A percentile compares a stretch with the other conserved stretches of the same genome.
These are phyloP conservation scores for Rhimphoctona megacephalus DNA, from an alignment of 2,888 invertebrate genomes.

Conservation along the genomic window DNA sequence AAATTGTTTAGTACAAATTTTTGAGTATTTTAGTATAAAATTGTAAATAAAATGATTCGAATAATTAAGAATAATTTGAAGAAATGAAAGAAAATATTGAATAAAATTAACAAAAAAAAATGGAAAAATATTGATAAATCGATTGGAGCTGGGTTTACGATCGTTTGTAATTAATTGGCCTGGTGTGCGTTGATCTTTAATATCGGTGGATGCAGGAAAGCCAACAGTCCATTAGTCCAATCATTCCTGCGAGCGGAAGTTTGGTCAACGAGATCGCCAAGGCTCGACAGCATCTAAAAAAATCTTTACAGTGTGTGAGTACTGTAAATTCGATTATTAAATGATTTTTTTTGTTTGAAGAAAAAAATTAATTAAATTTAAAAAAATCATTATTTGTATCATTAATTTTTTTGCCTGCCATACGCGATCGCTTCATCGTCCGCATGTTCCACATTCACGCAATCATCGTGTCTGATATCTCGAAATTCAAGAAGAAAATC, in stretches of 20 bases:
- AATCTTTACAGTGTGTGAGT: constrained; percentile 86
- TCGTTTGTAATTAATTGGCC: constrained; percentile 71
- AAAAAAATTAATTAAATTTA: background rate
- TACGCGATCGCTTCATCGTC: constrained; percentile 45
- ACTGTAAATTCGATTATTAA: constrained; percentile 73
- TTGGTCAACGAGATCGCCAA: constrained; percentile 94
- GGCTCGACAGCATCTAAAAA: constrained; percentile 93
- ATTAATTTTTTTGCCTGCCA: constrained; percentile 32
- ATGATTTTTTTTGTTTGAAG: background rate
- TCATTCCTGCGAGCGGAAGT: constrained; percentile 81
- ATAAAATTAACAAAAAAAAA: background rate
- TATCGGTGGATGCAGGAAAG: constrained; percentile 81
- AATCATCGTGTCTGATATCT: constrained; percentile 20
- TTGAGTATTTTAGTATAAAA: too few species aligned
- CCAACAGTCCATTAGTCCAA: constrained; percentile 79
- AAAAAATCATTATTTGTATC: constrained; percentile 1
- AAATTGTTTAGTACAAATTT: too few species aligned
- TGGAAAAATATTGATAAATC: constrained; percentile 3
- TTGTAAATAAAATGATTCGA: too few species aligned
- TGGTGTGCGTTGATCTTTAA: constrained; percentile 80
- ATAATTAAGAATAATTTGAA: too few species aligned
- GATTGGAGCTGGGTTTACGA: constrained; percentile 53
- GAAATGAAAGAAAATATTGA: too few species aligned
- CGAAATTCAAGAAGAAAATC: background rate
- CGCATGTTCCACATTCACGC: constrained; percentile 49